Base-by-base conservation (phyloP, 2,113 vertebrate genomes). In the Nanorana parkeri region DNA sequence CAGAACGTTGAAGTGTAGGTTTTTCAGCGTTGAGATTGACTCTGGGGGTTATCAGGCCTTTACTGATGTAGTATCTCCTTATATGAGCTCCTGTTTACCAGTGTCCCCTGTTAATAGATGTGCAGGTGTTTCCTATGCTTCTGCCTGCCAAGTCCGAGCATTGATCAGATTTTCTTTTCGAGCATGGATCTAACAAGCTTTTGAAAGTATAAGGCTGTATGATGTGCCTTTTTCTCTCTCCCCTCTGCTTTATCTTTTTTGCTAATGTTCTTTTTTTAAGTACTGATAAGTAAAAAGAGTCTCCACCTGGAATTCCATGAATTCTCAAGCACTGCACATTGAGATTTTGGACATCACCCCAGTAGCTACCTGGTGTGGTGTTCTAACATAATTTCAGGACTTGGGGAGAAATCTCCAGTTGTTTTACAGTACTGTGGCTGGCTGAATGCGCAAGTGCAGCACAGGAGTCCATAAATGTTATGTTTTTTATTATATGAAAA, bases 41-140 rank as follows among this genome's bases (percentile, higher is more conserved):
- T 81, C 55, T 54, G 52, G 29, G 51, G 69, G 23, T 80, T 69
- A 63, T 51, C 36, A 63, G 32, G 23, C 28, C 67, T 32, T 72
- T 61, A 19, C 78, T 61, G 56, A 41, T 74, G 26, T 20, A 41
- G 47, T 24, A 28, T 26, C 56, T 32, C 56, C 68, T 61, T 63
- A 32, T 61, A 69, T 24, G 28, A 80, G 67, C 78, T 61, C 11
- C 29, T 73, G 68, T 73, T 74, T 81, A 55, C 51, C 8, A 41
- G n/a, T 41, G 61, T 81, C 60, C 69, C 80, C 32, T 66, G 80
- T 75, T 67, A 82, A 82, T 75, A 74, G 61, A 67, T 10, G 2
- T 67, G 47, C 69, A 81, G 69, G 60, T 81, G 58, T 74, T 81
- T 66, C 24, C 56, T 52, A 24, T 28, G 13, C 8, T 71, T 47